A percentile compares a stretch with the other conserved stretches of the same genome.
Evolutionary conservation across 2,113 vertebrate species (phyloP).

Genomic region (Lepisosteus oculatus): DNA sequence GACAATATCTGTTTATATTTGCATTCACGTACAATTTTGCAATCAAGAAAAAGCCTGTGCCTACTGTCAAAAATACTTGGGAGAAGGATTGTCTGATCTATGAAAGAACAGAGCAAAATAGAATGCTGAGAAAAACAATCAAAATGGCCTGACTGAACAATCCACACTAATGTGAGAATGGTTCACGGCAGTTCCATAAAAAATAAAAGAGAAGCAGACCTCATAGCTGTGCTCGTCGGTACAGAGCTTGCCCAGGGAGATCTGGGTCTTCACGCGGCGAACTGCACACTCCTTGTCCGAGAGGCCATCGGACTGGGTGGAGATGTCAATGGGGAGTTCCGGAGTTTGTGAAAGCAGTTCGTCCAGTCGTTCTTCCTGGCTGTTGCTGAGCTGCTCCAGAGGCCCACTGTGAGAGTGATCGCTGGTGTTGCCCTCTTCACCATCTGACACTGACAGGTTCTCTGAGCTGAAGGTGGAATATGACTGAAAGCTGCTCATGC

Average conservation of each 20-base stretch:
- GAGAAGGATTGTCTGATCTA: not conserved
- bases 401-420: slow-evolving; percentile 90
- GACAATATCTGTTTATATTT: too few species aligned
- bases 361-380: slow-evolving; percentile 81
- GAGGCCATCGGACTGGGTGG: slow-evolving; percentile 92
- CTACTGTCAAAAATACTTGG: not conserved
- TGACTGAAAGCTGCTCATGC: slow-evolving; percentile 93
- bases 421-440: slow-evolving; percentile 97
- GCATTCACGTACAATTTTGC: too few species aligned
- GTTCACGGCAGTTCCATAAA: too few species aligned
- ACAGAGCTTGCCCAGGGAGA: slow-evolving; percentile 94
- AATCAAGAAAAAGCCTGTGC: too few species aligned
- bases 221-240: slow-evolving; percentile 87
- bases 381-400: slow-evolving; percentile 74
- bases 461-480: slow-evolving; percentile 98
- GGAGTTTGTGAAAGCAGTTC: slow-evolving; percentile 92
- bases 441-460: slow-evolving; percentile 94
- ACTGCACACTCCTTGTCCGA: slow-evolving; percentile 97
- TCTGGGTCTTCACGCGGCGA: slow-evolving; percentile 95
- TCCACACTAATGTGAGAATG: too few species aligned
- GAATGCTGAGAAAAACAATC: not conserved
- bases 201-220: slow-evolving; percentile 56
- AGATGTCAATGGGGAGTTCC: slow-evolving; percentile 96
- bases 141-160: too few species aligned
- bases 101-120: not conserved